Base-by-base conservation (phyloP, 2,888 invertebrate species). In the Gari tellinella region DNA sequence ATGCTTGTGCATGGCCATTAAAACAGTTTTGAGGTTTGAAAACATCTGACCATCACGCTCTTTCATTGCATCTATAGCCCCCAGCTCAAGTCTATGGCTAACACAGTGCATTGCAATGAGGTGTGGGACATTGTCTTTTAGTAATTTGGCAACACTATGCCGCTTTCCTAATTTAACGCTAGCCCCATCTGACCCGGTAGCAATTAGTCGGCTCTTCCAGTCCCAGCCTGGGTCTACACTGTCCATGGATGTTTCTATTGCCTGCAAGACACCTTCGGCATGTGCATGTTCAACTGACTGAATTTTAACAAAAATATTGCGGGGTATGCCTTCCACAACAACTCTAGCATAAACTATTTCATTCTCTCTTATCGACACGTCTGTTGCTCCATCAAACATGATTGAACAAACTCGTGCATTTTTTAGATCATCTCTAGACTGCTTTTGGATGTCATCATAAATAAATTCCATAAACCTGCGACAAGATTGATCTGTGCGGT, bases 21-120 rank as follows among this genome's bases (percentile, higher is more conserved):
- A 56, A 17, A 77, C 72, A 45, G 62, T 56, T 43, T 65, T 75
- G 8, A 72, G 43, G 49, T 76, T 58, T 12, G 51, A 19, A 43
- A 79, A 65, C 21, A 72, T 25, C 23, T 60, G 45, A 19, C 25
- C 62, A 19, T 77, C 72, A 17, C 60, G 48, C 1, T 63, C 65
- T 49, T 73, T 76, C 58, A 80, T 76, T 14, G 70, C 73, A 67
- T 73, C 67, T 15, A 70, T n/a, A 2, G 69, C 72, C 2, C 72
- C 72, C 1, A 76, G 48, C 48, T 72, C 80, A 12, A 72, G 52
- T n/a, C 72, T 40, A 43, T 79, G 74, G 31, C 43, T 61, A n/a
- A 70, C 67, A 62, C 79, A 72, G 51, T 79, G 72, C 37, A 64
- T 62, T 12, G 57, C 26, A 17, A 74, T 2, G 5, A 72, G 52